Base-by-base conservation (phyloP, 2,113 vertebrate genomes). In the Microtus pennsylvanicus region DNA sequence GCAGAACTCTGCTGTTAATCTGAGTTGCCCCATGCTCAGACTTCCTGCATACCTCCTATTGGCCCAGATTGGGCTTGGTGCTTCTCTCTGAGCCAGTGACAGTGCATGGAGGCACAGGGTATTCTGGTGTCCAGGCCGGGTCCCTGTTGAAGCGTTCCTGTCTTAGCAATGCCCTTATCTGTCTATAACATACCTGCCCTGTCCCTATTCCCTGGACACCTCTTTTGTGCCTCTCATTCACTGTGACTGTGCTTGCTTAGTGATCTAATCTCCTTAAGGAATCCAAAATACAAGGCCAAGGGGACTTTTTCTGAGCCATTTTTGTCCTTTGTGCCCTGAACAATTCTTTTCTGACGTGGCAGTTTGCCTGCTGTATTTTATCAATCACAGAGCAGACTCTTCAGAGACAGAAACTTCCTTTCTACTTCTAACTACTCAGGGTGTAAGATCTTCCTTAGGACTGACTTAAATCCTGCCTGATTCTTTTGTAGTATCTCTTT, bases 31-130 rank as follows among this genome's bases (percentile, higher is more conserved):
- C 33, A 13, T 45, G 38, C 12, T 87, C 50, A n/a, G 22, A 24
- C 7, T 50, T 10, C 61, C 63, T 42, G 1, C 35, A 65, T 78
- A 75, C 19, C 8, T 63, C 78, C 42, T 52, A 4, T 0, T 72
- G 89, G 81, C 50, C 50, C 38, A 0, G 1, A 35, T 16, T 33
- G 30, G n/a, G 70, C 72, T 55, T 7, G 70, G 78, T 22, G 8
- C 9, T 24, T 75, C 30, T 75, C 13, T 28, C 16, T 65, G 80
- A 70, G 8, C 94, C 86, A 26, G 0, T 69, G n/a, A 0, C 30
- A 38, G 0, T 38, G 38, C 50, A 30, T 1, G 52, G 35, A 92
- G 69, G 80, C 90, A 42, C 0, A 0, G 9, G 22, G 38, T 5
- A 0, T 8, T 3, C 33, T 74, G 67, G 50, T 28, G 75, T 50